Percentiles rank a stretch among this genome's conserved stretches.
These are phyloP conservation scores for Macrochelys suwanniensis DNA, from an alignment of 2,797 vertebrate genomes.

Conservation along the genomic window DNA sequence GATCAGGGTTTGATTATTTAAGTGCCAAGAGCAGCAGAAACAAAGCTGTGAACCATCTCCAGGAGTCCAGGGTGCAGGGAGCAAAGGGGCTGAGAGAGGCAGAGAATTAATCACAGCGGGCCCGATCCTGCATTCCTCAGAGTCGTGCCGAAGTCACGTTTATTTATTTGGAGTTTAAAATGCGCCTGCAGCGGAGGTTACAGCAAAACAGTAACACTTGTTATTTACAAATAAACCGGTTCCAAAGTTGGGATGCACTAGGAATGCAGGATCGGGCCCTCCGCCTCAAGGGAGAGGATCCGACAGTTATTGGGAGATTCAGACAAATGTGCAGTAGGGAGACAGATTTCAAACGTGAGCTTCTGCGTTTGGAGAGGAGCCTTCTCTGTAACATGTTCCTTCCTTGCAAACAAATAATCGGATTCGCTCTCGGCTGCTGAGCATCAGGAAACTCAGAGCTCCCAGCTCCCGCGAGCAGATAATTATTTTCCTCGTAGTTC, in stretches of 20 bases:
- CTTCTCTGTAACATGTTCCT: neutral
- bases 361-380: neutral
- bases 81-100: neutral
- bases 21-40: constrained; percentile 31
- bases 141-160: neutral
- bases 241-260: neutral
- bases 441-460: neutral
- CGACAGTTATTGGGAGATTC: neutral
- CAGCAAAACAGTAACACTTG: too few species aligned
- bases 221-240: too few species aligned
- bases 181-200: neutral
- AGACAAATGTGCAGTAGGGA: neutral
- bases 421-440: too few species aligned
- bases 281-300: neutral
- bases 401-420: neutral
- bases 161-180: neutral
- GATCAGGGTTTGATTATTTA: constrained; percentile 40
- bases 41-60: constrained; percentile 5
- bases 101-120: neutral
- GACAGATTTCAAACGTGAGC: neutral
- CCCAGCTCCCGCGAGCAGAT: neutral
- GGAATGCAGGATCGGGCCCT: neutral
- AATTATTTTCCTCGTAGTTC: neutral
- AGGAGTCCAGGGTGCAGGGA: neutral
- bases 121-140: neutral